These are phyloP conservation scores for Tetramorium simillimum DNA, from an alignment of 1,140 invertebrate genomes.

Conservation along the genomic window DNA sequence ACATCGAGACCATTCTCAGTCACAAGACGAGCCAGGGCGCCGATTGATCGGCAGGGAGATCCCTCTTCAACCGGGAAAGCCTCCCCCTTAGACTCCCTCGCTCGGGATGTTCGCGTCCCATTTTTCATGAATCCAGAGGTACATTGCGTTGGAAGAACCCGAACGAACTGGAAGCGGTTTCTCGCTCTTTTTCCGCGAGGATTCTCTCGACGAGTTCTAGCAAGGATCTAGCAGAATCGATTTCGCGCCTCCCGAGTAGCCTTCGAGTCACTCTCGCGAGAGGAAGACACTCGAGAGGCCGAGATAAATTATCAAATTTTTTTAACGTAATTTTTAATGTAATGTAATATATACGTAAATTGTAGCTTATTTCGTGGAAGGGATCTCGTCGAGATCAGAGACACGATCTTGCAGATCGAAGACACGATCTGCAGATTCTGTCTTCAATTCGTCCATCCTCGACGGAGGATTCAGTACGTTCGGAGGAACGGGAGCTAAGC, in stretches of 20 bases:
- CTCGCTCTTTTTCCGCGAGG: not conserved
- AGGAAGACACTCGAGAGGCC: not conserved
- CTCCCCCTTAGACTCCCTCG: not conserved
- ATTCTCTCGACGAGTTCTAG: not conserved
- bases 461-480: not conserved
- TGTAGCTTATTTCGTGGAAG: not conserved
- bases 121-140: no score
- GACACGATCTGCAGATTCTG: not conserved
- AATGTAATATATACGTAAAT: not conserved
- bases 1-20: slow-evolving; percentile 81
- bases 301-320: not conserved
- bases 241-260: not conserved
- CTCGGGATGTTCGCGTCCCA: not conserved
- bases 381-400: not conserved
- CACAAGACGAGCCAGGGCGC: slow-evolving; percentile 67
- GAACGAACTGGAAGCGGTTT: not conserved
- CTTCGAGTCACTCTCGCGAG: not conserved
- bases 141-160: not conserved
- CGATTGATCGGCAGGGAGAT: not conserved
- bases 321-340: not conserved
- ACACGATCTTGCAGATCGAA: not conserved
- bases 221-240: not conserved
- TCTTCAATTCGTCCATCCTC: not conserved
- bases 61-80: not conserved
- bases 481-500: not conserved